Evolutionary conservation across 2,113 vertebrate genomes (phyloP).

Genomic region (Poeciliopsis turrubarensis): DNA sequence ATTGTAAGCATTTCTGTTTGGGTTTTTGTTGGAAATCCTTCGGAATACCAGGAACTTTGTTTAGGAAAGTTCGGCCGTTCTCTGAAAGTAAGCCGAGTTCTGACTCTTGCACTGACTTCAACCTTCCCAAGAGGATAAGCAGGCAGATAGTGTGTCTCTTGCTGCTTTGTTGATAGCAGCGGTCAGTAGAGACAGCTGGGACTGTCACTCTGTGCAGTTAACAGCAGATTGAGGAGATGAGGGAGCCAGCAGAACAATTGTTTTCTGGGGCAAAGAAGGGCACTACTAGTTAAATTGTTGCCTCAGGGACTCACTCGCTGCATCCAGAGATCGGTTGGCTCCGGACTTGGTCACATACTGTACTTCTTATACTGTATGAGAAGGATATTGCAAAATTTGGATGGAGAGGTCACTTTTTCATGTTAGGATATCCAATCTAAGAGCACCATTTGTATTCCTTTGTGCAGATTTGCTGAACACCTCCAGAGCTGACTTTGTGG

Average conservation of each 20-base stretch:
- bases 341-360: neutral
- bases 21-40: neutral
- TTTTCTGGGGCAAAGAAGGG: constrained; percentile 40
- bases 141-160: constrained; percentile 52
- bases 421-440: neutral
- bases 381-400: neutral
- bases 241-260: constrained; percentile 38
- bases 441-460: too few species aligned
- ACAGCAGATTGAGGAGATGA: constrained; percentile 62
- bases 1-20: neutral
- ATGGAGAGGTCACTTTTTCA: neutral
- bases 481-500: too few species aligned
- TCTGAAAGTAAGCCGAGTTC: constrained; percentile 46
- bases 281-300: constrained; percentile 44
- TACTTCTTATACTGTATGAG: neutral
- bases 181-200: constrained; percentile 48
- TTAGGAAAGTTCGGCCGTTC: constrained; percentile 17
- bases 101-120: constrained; percentile 63
- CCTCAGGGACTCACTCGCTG: constrained; percentile 31
- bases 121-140: constrained; percentile 53
- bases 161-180: constrained; percentile 61
- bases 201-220: constrained; percentile 41
- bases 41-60: neutral
- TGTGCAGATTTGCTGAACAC: too few species aligned
- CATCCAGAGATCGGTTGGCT: constrained; percentile 12